Base-by-base conservation (phyloP, 2,888 invertebrate species). In the Chymomyza procnemis region DNA sequence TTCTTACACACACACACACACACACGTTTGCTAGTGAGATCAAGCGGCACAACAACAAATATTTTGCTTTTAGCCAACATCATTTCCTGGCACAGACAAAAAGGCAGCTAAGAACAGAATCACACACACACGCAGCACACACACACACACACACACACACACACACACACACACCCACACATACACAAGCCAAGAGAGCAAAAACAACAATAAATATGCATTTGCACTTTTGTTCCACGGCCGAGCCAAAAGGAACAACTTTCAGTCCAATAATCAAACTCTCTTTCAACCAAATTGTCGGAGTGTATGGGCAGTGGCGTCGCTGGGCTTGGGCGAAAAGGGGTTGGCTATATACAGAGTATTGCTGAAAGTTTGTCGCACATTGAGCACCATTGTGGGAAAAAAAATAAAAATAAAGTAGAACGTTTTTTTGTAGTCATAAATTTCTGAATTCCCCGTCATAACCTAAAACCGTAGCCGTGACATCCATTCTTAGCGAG, bases 221-320 rank as follows among this genome's bases (percentile, higher is more conserved):
- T 73, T 73, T 76, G 70, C 70, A 72, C 69, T 69, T 76, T 76
- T 69, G 74, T 73, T 76, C 66, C 54, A 62, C 66, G 68, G 67
- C 65, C 66, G 56, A 61, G 57, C 58, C 22, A 56, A 26, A 19
- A 61, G 12, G 16, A 67, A 66, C 57, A 70, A 59, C 66, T 63
- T 60, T 50, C 34, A 61, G 63, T 64, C 56, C 67, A 66, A 61
- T 66, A 34, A 58, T 12, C 60, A 61, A 30, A 56, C 57, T 65
- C 48, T 64, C 62, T 69, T 58, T 21, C 14, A 61, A 16, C 64
- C 61, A 56, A 64, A 71, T 12, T 68, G 62, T 69, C 61, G 69
- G 61, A 61, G 63, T 47, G 62, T 69, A 64, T 72, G 61, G 48
- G 46, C 34, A 68, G 61, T 55, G 61, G 63, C 55, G 56, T 54